phyloP scores from a whole-genome alignment of 2,888 invertebrate genomes.

The Apamea monoglypha region DNA sequence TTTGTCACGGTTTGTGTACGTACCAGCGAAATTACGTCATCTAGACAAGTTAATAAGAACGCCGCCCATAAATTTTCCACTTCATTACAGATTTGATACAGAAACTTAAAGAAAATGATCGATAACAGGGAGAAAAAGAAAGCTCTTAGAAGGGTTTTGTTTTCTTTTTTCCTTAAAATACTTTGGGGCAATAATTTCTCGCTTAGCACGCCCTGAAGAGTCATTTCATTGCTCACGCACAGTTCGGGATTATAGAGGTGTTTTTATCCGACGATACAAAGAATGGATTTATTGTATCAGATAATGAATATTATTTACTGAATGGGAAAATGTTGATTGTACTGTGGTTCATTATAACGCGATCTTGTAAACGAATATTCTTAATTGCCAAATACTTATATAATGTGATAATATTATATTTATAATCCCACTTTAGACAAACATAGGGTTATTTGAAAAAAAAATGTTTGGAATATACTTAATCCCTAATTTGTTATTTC shows the following conservation, averaged over 20 bases:
- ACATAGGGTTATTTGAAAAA: background rate
- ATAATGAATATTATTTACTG: slow-evolving; percentile 71
- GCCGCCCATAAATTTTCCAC: slow-evolving; percentile 63
- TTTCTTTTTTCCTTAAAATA: slow-evolving; percentile 80
- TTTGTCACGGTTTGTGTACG: slow-evolving; percentile 41
- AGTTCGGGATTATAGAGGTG: slow-evolving; percentile 75
- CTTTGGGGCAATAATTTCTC: slow-evolving; percentile 80
- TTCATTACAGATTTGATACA: slow-evolving; percentile 66
- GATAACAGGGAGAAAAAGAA: slow-evolving; percentile 60
- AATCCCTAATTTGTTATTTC: slow-evolving; percentile 1
- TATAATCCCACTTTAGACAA: too few relatives aligned
- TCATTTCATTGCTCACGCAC: slow-evolving; percentile 79
- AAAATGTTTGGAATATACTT: background rate
- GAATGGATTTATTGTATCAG: slow-evolving; percentile 76
- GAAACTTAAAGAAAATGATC: slow-evolving; percentile 65
- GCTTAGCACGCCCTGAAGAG: slow-evolving; percentile 82
- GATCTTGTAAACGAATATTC: slow-evolving; percentile 23
- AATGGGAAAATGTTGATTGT: slow-evolving; percentile 65
- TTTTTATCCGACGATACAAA: slow-evolving; percentile 74
- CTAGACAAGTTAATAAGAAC: slow-evolving; percentile 43
- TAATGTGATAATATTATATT: too few relatives aligned
- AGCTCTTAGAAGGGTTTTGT: slow-evolving; percentile 73
- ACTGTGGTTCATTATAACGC: slow-evolving; percentile 56
- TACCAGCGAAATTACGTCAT: slow-evolving; percentile 30
- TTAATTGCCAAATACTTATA: too few relatives aligned